Base-by-base conservation (phyloP, 1,140 invertebrate genomes). In the Drosophila trapezifrons region DNA sequence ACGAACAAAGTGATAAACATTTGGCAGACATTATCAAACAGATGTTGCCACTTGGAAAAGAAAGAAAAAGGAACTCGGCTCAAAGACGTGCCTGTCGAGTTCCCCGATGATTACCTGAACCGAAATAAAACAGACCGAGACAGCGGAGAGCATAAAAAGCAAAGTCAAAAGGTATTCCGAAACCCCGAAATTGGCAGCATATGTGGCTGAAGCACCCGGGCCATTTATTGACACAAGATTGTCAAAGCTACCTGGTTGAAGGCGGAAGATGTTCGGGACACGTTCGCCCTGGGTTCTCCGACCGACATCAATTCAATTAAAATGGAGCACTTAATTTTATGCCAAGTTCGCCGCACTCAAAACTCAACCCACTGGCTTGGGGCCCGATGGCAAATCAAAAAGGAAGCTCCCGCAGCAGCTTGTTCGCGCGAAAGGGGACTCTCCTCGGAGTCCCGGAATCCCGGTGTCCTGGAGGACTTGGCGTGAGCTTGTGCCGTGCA, bases 271-370 rank as follows among this genome's bases (percentile, higher is more conserved):
- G 58, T 27, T 25, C 35, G 56, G 38, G 10, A 42, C 46, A 38
- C 46, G 62, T 75, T 40, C 49, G 49, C 17, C 49, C 38, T 74
- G n/a, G 42, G 40, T 52, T 57, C 38, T 8, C 40, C 42, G 25
- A 66, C 55, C 78, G 64, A 83, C 67, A 78, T 81, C 83, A 86
- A 86, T 86, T 86, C 82, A 86, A 86, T 86, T 86, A 86, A 86
- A 86, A 83, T 86, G 82, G 76, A 79, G 79, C 79, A 86, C 82
- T 86, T 86, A 86, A 86, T 87, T 87, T 87, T 73, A 87, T 86
- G 83, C 82, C 83, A 87, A 84, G 81, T 85, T 84, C 78, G 75
- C 57, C 81, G 63, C 62, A 76, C 69, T 66, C 83, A 82, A 86
- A 86, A 78, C 73, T 56, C 84, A 67, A 75, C 70, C 71, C 80